These are phyloP conservation scores for Drosophila ananassae DNA, from an alignment of 1,140 invertebrate species.

Conservation along the genomic window DNA sequence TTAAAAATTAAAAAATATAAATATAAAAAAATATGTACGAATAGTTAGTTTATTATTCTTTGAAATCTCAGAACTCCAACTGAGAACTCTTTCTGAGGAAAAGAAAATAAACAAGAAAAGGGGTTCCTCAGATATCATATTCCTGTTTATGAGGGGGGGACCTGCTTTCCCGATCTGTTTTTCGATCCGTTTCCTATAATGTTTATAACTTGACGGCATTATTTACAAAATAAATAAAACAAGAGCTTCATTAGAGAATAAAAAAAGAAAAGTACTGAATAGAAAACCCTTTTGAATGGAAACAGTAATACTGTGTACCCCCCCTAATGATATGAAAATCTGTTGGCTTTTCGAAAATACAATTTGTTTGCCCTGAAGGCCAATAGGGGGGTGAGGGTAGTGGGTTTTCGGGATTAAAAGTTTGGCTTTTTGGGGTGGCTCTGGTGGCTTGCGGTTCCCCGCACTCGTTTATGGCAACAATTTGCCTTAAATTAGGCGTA, in stretches of 20 bases:
- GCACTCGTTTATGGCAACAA: slow-evolving; percentile 67
- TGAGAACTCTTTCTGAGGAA: not conserved
- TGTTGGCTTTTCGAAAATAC: slow-evolving; percentile 69
- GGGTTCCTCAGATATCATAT: too few species aligned
- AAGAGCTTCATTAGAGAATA: not conserved
- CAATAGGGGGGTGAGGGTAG: slow-evolving; percentile 1
- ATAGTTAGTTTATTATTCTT: too few species aligned
- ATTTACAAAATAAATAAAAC: not conserved
- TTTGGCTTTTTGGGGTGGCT: not conserved
- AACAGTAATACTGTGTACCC: slow-evolving; percentile 19
- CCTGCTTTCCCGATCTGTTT: too few species aligned
- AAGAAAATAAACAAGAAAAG: not conserved
- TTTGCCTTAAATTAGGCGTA: slow-evolving; percentile 82
- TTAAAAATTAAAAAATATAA: not conserved
- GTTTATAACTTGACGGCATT: not conserved
- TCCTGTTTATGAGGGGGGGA: not conserved
- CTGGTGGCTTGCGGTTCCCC: not conserved
- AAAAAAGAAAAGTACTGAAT: too few species aligned
- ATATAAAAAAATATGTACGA: not conserved
- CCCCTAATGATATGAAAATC: slow-evolving; percentile 76
- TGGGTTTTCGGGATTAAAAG: slow-evolving; percentile 7
- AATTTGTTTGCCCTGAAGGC: slow-evolving; percentile 15
- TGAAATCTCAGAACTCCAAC: not conserved
- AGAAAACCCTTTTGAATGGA: not conserved
- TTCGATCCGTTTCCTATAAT: not conserved